Percentiles rank a stretch among this genome's conserved stretches.
phyloP scores from a whole-genome alignment of 2,888 invertebrate genomes.

The Acronicta leporina region DNA sequence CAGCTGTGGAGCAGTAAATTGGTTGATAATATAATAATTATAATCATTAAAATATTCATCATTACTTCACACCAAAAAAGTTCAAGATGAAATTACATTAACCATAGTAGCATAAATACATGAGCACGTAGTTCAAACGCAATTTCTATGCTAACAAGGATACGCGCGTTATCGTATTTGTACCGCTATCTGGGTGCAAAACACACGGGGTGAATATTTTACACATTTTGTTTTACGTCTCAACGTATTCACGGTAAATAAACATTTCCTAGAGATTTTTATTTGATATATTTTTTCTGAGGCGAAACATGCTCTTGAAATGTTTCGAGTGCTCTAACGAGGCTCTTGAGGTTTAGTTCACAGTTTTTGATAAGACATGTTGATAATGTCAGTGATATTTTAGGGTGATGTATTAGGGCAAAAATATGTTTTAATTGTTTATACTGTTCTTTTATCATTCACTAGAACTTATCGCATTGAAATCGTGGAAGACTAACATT shows the following conservation, averaged over 20 bases:
- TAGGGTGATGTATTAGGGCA: constrained; percentile 14
- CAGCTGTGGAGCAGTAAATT: background rate
- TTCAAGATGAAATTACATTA: constrained; percentile 41
- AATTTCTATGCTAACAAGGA: constrained; percentile 75
- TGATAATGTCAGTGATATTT: constrained; percentile 31
- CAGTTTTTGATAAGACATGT: constrained; percentile 39
- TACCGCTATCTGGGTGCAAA: constrained; percentile 66
- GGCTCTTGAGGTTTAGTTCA: constrained; percentile 53
- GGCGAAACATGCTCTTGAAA: constrained; percentile 53
- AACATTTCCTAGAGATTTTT: constrained; percentile 56
- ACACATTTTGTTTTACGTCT: constrained; percentile 65
- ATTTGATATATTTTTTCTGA: constrained; percentile 53
- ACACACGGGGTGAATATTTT: constrained; percentile 71
- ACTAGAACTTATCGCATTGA: background rate
- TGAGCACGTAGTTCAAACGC: constrained; percentile 52
- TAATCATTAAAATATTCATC: background rate
- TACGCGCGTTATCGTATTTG: constrained; percentile 68
- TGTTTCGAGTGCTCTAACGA: constrained; percentile 61
- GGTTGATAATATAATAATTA: background rate
- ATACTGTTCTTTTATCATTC: background rate
- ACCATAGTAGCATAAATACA: constrained; percentile 50
- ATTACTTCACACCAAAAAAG: constrained; percentile 18
- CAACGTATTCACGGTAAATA: constrained; percentile 55
- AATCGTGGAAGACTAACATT: background rate
- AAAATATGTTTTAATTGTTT: constrained; percentile 9